Percentiles rank a stretch among this genome's conserved stretches.
These are phyloP conservation scores for Drosophila gaucha DNA, from an alignment of 2,888 invertebrate species.

Conservation along the genomic window DNA sequence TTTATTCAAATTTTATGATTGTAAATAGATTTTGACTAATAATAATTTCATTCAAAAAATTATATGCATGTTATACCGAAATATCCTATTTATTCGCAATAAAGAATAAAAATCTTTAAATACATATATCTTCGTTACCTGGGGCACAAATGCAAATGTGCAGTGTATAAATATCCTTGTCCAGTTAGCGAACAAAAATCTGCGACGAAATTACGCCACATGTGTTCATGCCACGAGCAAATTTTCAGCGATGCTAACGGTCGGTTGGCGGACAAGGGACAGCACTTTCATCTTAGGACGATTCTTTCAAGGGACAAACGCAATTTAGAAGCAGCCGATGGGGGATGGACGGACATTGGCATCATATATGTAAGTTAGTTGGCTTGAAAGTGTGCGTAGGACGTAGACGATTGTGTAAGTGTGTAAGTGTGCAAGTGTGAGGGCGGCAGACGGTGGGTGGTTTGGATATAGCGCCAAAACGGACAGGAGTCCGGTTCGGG, in stretches of 20 bases:
- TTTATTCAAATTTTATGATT: background rate
- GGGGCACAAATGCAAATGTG: background rate
- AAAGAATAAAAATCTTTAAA: background rate
- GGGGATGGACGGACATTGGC: conserved; percentile 73
- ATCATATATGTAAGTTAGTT: conserved; percentile 70
- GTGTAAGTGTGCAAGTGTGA: conserved; percentile 40
- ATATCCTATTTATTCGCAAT: background rate
- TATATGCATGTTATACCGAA: background rate
- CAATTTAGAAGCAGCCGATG: conserved; percentile 67
- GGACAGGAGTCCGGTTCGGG: conserved; percentile 66
- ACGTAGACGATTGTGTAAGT: conserved; percentile 52
- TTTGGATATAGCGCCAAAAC: conserved; percentile 67
- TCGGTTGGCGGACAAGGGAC: conserved; percentile 73
- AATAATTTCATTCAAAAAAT: background rate
- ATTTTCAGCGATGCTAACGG: conserved; percentile 79
- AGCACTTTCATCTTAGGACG: conserved; percentile 79
- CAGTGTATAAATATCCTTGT: conserved; percentile 76
- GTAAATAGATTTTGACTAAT: background rate
- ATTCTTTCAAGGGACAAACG: conserved; percentile 80
- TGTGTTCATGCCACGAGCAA: conserved; percentile 81
- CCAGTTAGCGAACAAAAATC: conserved; percentile 80
- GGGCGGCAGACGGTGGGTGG: conserved; percentile 49
- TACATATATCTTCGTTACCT: too few species aligned
- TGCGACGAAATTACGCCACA: conserved; percentile 82
- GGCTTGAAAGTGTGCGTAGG: conserved; percentile 64